These are phyloP conservation scores for Polyommatus iphigenia DNA, from an alignment of 2,888 invertebrate genomes.

Conservation along the genomic window DNA sequence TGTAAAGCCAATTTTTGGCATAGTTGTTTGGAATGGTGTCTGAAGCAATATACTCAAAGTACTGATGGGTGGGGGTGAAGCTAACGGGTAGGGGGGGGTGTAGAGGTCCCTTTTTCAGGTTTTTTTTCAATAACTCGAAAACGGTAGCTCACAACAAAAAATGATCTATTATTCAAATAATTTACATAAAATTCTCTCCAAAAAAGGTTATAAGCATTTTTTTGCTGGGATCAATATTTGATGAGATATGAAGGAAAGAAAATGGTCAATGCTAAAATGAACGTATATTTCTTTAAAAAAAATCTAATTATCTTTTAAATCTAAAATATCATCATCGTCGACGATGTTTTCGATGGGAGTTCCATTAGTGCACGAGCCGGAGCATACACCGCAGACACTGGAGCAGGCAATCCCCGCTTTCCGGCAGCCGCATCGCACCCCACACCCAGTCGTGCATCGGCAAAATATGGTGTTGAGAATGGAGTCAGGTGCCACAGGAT, in stretches of 20 bases:
- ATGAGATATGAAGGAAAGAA: background rate
- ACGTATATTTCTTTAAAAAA: constrained; percentile 30
- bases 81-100: no score
- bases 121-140: no score
- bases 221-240: no score
- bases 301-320: constrained; percentile 33
- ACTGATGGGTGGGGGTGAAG: no score
- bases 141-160: no score
- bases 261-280: constrained; percentile 23
- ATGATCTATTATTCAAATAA: no score
- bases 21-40: no score
- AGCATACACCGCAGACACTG: constrained; percentile 31
- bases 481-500: constrained; percentile 34
- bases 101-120: no score
- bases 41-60: no score
- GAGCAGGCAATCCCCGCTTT: constrained; percentile 38
- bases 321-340: constrained; percentile 34
- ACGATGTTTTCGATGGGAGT: constrained; percentile 33
- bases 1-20: no score
- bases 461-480: constrained; percentile 33
- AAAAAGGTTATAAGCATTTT: no score
- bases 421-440: constrained; percentile 39
- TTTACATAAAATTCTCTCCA: no score
- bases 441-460: constrained; percentile 35
- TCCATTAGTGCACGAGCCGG: constrained; percentile 34